Evolutionary conservation across 1,140 invertebrate species (phyloP).

Genomic region (Sarcophaga bullata): DNA sequence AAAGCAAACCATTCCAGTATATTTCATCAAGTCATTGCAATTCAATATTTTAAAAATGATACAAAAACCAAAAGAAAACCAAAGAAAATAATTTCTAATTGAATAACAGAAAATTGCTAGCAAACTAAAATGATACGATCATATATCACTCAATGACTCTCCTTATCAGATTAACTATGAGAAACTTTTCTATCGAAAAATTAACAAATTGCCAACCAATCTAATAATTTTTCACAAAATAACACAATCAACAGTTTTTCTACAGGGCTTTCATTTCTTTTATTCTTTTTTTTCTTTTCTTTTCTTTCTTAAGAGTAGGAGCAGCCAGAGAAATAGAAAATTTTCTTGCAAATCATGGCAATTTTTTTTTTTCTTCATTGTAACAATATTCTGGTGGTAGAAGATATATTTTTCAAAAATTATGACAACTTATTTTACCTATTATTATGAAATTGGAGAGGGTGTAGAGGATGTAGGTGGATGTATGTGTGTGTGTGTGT

Average conservation of each 20-base stretch:
- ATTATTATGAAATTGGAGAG: background rate
- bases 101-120: background rate
- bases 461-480: too few species aligned
- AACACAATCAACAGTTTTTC: constrained; percentile 24
- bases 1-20: too few species aligned
- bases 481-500: background rate
- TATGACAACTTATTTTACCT: constrained; percentile 22
- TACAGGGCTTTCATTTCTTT: too few species aligned
- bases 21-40: too few species aligned
- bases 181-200: background rate
- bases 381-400: too few species aligned
- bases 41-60: too few species aligned
- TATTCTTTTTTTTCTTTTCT: background rate
- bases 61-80: too few species aligned
- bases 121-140: constrained; percentile 6
- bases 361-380: background rate
- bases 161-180: background rate
- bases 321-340: background rate
- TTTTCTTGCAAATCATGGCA: constrained; percentile 16
- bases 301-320: background rate
- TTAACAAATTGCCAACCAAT: constrained; percentile 21
- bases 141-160: constrained; percentile 24
- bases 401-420: background rate
- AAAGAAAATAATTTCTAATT: background rate
- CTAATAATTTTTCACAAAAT: constrained; percentile 7